phyloP scores from a whole-genome alignment of 2,797 vertebrate genomes.

The Pachyuromys duprasi region DNA sequence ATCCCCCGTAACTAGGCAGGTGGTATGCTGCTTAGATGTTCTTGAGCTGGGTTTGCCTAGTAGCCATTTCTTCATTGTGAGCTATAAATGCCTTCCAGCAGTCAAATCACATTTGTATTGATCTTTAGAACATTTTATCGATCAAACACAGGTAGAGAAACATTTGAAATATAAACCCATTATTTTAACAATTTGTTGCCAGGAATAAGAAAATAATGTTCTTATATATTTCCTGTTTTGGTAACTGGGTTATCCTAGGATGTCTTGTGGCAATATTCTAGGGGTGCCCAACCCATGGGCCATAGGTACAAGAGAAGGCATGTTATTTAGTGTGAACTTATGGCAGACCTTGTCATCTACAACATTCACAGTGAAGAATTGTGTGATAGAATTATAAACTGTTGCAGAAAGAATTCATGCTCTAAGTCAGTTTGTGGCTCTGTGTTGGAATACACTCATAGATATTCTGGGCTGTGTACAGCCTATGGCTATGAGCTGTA shows the following conservation, averaged over 20 bases:
- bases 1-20: conserved; percentile 48
- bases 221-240: neutral
- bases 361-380: neutral
- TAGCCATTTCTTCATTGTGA: conserved; percentile 45
- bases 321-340: neutral
- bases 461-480: neutral
- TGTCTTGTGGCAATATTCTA: neutral
- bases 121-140: conserved; percentile 86
- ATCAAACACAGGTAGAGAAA: conserved; percentile 84
- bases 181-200: conserved; percentile 81
- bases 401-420: neutral
- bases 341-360: neutral
- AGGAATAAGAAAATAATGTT: conserved; percentile 67
- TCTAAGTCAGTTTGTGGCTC: neutral
- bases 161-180: conserved; percentile 79
- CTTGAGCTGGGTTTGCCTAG: conserved; percentile 28
- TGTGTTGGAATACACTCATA: neutral
- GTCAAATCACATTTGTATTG: conserved; percentile 85
- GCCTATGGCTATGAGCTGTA: neutral
- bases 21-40: neutral
- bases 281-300: neutral
- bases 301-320: neutral
- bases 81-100: conserved; percentile 83
- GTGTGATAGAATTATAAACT: neutral
- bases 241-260: neutral